Evolutionary conservation across 2,113 vertebrate genomes (phyloP), one percentile per base, ranked within the genome.

Genomic region (Nesogale talazaci): DNA sequence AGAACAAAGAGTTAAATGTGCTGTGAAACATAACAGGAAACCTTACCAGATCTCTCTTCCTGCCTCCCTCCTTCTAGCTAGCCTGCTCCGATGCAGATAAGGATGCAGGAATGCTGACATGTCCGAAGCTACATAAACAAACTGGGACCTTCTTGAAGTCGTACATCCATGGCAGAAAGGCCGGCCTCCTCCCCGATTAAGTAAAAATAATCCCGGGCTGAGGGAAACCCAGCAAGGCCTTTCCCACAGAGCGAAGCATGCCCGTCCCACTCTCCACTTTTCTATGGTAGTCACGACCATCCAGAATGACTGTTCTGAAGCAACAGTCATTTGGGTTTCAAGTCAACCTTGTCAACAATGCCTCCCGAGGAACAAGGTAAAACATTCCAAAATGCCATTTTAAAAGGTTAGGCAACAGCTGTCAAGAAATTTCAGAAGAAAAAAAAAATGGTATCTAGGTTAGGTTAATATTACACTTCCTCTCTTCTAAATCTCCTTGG

Each of bases 361-460:
- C 40, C 63, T 82, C 79, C 75, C 57, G 85, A 88, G 76, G 81
- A 11, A 65, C 27, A 79, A 34, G 67, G 17, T 46, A 81, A 59
- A 63, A 84, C 88, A 83, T 81, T 94, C 84, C 36, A 79, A 72
- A 94, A 87, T 86, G 92, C 31, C 94, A 89, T 23, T 96, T 78
- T 81, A 83, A 86, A 67, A 94, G 42, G 77, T 97, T 97, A 97
- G 56, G 83, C 83, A 96, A 96, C 57, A 93, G 90, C 88, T 94
- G 86, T 95, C 94, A 94, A 97, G 89, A 97, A 94, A 96, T 91
- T 92, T 96, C 85, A 96, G 90, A 91, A 91, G 87, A 82, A 96
- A 93, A 95, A 91, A 87, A 93, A 97, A 93, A 92, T 97, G 95
- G 91, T 97, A 95, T 95, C 95, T 97, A 96, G 96, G 97, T 95